Evolutionary conservation across 2,797 vertebrate genomes (phyloP), one percentile per base, ranked within the genome.

Genomic region (Pseudomugil gertrudae): DNA sequence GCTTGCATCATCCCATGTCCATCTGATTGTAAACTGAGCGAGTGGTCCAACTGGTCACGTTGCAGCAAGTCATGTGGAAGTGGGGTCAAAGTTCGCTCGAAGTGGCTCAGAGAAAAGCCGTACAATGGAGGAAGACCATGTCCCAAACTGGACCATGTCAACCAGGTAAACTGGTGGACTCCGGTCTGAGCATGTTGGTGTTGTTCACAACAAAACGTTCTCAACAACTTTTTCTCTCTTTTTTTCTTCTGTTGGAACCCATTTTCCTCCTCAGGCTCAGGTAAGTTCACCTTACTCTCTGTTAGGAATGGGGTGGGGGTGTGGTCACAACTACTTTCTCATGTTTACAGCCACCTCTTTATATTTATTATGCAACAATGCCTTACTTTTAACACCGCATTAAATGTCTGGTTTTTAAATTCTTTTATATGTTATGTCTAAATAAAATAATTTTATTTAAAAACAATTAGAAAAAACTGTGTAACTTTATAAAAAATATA

Each of bases 21-120:
- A 0, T 98, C 98, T 0, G 98, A 99, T 90, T 99, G 98, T 86
- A 99, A 99, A 65, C 95, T 99, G 66, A 99, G 97, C 0, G 98
- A 99, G 64, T 99, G 98, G 98, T 99, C 98, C 84, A 99, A 96
- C 84, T 99, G 98, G 98, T 99, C 98, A 0, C 96, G 97, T 55
- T 99, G 98, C 76, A 99, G 97, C 55, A 99, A 98, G 79, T 98
- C 97, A 8, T 99, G 98, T 2, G 98, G 98, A 27, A 98, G 97
- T 1, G 98, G 97, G 0, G 97, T 99, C 70, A 99, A 99, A 69
- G 98, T 99, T 67, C 95, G 98, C 1, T 99, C 98, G 23, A 99
- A 99, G 84, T 99, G 98, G 98, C 95, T 99, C 3, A 83, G 97
- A n/a, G 98, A 99, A 76, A 99, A 99, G 36, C 97, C 98, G 0